A percentile compares a stretch with the other conserved stretches of the same genome.
These are phyloP conservation scores for Arremon brunneinucha DNA, from an alignment of 2,797 vertebrate genomes.

Conservation along the genomic window DNA sequence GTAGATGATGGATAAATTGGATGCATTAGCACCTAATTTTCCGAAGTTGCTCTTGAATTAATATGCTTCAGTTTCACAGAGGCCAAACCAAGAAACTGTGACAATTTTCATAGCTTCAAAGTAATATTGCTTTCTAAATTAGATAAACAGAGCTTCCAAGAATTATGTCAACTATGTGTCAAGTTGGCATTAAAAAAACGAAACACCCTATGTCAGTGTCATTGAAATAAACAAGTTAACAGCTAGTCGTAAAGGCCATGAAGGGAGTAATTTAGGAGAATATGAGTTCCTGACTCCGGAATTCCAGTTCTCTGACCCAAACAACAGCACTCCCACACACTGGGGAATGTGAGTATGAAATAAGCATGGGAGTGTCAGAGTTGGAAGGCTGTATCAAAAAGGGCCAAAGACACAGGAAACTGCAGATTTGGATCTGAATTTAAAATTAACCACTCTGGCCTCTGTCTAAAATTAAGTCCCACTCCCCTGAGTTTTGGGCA, in stretches of 20 bases:
- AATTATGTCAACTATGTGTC: slow-evolving; percentile 37
- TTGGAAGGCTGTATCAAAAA: slow-evolving; percentile 8
- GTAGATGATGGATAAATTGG: neutral
- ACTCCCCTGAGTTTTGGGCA: neutral
- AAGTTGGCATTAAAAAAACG: slow-evolving; percentile 37
- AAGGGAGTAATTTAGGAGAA: slow-evolving; percentile 33
- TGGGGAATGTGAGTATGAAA: neutral
- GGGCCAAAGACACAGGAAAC: neutral
- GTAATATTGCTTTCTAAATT: neutral
- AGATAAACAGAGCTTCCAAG: slow-evolving; percentile 20
- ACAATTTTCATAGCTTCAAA: slow-evolving; percentile 5
- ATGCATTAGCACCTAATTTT: neutral
- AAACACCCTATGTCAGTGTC: slow-evolving; percentile 20
- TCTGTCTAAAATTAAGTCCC: neutral
- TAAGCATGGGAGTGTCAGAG: slow-evolving; percentile 21
- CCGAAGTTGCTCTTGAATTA: neutral
- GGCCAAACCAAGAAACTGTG: neutral
- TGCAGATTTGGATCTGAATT: slow-evolving; percentile 10
- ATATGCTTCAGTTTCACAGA: neutral
- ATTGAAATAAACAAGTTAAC: slow-evolving; percentile 53
- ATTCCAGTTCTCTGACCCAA: slow-evolving; percentile 55
- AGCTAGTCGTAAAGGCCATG: neutral
- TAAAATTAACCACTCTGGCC: neutral
- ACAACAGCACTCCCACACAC: slow-evolving; percentile 56
- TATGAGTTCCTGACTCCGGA: slow-evolving; percentile 31